Evolutionary conservation across 37 sponge, comb jelly and placozoan genomes (phyloP), one percentile per base, ranked within the genome.

Genomic region (Chondrosia reniformis): DNA sequence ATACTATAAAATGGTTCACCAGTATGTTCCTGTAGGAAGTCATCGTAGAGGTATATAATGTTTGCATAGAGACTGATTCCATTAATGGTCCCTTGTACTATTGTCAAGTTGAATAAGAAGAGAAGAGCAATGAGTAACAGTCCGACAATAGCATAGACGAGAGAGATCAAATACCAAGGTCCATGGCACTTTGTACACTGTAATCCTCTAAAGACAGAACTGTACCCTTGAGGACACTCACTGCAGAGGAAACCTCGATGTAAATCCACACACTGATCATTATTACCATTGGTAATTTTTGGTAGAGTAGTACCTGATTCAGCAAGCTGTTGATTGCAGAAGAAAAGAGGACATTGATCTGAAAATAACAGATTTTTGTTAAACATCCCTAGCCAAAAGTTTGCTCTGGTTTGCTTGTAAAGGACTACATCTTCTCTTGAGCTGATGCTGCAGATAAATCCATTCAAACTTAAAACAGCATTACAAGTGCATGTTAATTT

Each of bases 181-280:
- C 58, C 39, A n/a, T 63, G 42, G 49, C 79, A 87, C 42, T 77
- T 12, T 17, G 49, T 19, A 43, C 87, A 81, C 44, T 32, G 38
- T 22, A 42, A 33, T 22, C 67, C 58, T 10, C 82, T 63, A 77
- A 81, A 59, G 15, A 32, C 61, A 19, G 76, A 24, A 77, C 87
- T 81, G 28, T 56, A 55, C 1, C 74, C 78, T 37, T 33, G 34
- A 12, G 25, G 28, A 45, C 86, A 86, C 19, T 63, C 55, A 33
- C 86, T 75, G 40, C 86, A 86, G 45, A 86, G 81, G 9, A 80
- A 24, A 25, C 86, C 86, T n/a, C n/a, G n/a, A n/a, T n/a, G n/a
- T n/a, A n/a, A n/a, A n/a, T n/a, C n/a, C n/a, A n/a, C n/a, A n/a
- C n/a, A n/a, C 24, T 40, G 72, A 8, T 44, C 21, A 21, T n/a